Evolutionary conservation across 2,888 invertebrate species (phyloP), one percentile per base, ranked within the genome.

Genomic region (Cheilosia vernalis): DNA sequence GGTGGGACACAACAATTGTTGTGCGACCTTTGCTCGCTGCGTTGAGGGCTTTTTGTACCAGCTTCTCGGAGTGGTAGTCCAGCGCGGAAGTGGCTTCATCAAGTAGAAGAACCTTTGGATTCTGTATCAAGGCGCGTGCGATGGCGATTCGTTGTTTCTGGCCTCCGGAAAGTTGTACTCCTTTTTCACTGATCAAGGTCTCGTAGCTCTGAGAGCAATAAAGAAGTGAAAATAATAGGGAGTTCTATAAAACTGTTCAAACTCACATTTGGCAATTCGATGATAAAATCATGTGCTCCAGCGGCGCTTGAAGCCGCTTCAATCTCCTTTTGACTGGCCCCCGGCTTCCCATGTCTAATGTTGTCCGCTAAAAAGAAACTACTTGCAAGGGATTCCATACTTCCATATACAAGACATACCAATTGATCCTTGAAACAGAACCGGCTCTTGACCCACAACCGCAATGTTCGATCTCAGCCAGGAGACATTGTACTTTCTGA

Each of bases 61-160:
- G 94, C 5, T 95, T 94, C 90, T 97, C 97, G 87, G 96, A 96
- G 88, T 95, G 94, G 2, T 95, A 94, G 91, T 97, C 97, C 87
- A 97, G 91, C 0, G 97, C 97, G 0, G 96, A 96, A 0, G 97
- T 97, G 0, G 96, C 97, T 90, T 97, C 97, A 89, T 97, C 97
- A 63, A 96, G 92, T 0, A 96, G 92, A 4, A 96, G 93, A 87
- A 97, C 95, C 88, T 93, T 95, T 0, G 97, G 97, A 87, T 94
- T 93, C 77, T 95, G 93, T 10, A 97, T 95, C 27, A 97, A 91
- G 0, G 97, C 97, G 51, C 97, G 92, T 0, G 97, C 97, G 79
- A 97, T 96, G 13, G 97, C 97, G 69, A 97, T 96, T 37, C 96
- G 93, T 89, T 97, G 97, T 87, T 96, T 96, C 90, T 97, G 97